Conservation (phyloP, 2,797 vertebrate genomes). For the Bradypodion ventrale region DNA sequence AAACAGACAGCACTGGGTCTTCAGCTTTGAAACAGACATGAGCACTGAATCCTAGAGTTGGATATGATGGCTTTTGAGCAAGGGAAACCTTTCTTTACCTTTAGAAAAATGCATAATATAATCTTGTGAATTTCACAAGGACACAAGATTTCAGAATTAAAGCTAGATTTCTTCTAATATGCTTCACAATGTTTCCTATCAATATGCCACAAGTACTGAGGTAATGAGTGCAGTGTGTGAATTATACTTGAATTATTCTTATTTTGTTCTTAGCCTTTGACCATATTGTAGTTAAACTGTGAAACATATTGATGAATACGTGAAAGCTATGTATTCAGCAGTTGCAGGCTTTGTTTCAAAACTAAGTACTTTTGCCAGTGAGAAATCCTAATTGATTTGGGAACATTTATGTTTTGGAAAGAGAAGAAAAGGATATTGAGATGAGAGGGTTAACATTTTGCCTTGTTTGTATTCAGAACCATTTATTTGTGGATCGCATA, state of each 20-base stretch:
- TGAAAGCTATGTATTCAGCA: background rate
- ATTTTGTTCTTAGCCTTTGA: background rate
- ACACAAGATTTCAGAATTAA: no score
- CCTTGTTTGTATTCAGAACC: background rate
- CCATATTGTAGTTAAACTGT: background rate
- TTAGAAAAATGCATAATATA: no score
- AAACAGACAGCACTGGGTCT: no score
- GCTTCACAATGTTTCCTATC: background rate
- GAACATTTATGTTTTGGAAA: background rate
- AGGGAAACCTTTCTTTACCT: no score
- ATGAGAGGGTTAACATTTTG: background rate
- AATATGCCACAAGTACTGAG: no score
- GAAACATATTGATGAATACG: background rate
- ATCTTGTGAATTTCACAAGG: no score
- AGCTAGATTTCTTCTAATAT: background rate
- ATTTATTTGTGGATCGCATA: background rate
- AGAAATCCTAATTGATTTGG: background rate
- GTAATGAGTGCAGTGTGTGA: no score
- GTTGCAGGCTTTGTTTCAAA: no score
- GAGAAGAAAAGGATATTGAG: background rate
- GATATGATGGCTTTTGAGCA: no score
- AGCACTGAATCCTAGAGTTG: no score
- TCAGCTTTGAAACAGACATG: no score
- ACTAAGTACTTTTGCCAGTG: background rate
- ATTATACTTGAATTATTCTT: background rate